phyloP scores from a whole-genome alignment of 2,797 vertebrate species.

The Nyctalus aviator region DNA sequence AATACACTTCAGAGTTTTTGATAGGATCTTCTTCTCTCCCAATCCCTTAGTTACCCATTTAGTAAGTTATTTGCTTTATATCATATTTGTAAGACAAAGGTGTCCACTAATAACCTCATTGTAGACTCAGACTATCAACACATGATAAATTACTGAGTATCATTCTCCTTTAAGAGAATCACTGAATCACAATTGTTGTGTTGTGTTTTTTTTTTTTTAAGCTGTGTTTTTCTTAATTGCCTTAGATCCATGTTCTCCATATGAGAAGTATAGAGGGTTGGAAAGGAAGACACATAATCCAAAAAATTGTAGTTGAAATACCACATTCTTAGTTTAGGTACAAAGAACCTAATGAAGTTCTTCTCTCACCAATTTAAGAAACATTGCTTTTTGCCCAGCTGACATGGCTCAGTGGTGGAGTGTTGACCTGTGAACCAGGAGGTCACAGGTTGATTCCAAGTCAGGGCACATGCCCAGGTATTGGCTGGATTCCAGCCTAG shows the following conservation, averaged over 20 bases:
- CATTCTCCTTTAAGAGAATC: neutral
- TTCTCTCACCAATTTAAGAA: neutral
- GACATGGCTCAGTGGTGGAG: no score
- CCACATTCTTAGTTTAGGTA: neutral
- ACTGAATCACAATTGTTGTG: neutral
- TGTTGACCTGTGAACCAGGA: no score
- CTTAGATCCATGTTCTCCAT: neutral
- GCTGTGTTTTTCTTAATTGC: neutral
- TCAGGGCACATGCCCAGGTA: no score
- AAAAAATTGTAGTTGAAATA: neutral
- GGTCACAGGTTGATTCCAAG: no score
- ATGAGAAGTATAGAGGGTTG: neutral
- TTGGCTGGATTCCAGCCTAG: no score
- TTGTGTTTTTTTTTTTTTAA: neutral
- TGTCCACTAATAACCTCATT: neutral
- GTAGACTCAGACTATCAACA: neutral
- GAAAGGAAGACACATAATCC: neutral
- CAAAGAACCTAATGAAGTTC: neutral
- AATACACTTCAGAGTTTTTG: neutral
- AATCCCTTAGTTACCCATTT: neutral
- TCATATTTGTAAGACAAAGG: neutral
- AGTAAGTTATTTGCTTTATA: neutral
- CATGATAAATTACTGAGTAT: neutral
- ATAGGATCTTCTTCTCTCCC: neutral
- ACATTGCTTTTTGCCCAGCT: neutral